These are phyloP conservation scores for Liopterus haemorrhoidalis DNA, from an alignment of 2,888 invertebrate genomes.

Conservation along the genomic window DNA sequence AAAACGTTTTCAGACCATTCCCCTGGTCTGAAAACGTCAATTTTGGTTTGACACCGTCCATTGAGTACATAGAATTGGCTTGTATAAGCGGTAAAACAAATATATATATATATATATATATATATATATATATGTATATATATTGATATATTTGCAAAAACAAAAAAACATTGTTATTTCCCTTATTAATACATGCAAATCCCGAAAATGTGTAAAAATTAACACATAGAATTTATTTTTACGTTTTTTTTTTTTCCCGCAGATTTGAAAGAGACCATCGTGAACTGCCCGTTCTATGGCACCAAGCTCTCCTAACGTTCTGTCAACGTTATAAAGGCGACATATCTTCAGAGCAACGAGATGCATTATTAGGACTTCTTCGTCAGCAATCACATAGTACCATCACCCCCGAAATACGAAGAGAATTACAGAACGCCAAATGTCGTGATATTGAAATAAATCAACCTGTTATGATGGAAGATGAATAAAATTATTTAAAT, in stretches of 20 bases:
- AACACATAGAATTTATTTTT: neutral
- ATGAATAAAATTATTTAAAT: no score
- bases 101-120: no score
- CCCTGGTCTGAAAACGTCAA: no score
- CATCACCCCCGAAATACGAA: slow-evolving; percentile 77
- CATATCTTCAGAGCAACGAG: slow-evolving; percentile 87
- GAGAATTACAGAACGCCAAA: slow-evolving; percentile 77
- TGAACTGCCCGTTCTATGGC: slow-evolving; percentile 92
- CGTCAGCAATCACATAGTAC: slow-evolving; percentile 64
- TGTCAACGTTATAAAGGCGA: slow-evolving; percentile 93
- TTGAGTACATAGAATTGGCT: no score
- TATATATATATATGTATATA: slow-evolving; percentile 17
- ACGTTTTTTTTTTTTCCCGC: slow-evolving; percentile 31
- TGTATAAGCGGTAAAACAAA: no score
- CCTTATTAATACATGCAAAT: slow-evolving; percentile 4
- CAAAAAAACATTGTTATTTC: neutral
- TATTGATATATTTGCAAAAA: neutral
- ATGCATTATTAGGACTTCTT: slow-evolving; percentile 73
- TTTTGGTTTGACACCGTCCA: no score
- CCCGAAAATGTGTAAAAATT: neutral
- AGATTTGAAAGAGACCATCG: slow-evolving; percentile 81
- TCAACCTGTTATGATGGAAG: slow-evolving; percentile 35
- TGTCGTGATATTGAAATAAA: slow-evolving; percentile 56
- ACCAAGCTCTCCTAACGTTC: slow-evolving; percentile 90
- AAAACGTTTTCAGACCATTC: no score